Base-by-base conservation (phyloP, 2,113 vertebrate genomes). In the Vulpes vulpes region DNA sequence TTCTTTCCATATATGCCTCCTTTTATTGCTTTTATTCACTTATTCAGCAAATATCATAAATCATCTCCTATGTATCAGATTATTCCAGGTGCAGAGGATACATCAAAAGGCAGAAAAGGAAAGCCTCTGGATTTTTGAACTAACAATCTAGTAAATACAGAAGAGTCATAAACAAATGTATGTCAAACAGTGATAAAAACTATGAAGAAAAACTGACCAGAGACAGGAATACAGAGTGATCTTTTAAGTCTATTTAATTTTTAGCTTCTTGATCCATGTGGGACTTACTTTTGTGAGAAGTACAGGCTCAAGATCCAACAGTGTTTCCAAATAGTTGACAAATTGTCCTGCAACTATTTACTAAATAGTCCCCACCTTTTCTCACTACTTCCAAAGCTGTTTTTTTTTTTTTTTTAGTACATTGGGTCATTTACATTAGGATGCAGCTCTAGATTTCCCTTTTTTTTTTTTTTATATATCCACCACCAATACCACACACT, bases 21-120 rank as follows among this genome's bases (percentile, higher is more conserved):
- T 84, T 88, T 76, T 25, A 22, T 89, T 80, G 53, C 4, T 96
- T 92, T 91, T 35, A 35, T 59, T 91, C 51, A 84, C 71, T 78
- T 27, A 43, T 51, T 92, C 32, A 5, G 65, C 49, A 82, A 38
- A n/a, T 92, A 76, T 27, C 94, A 17, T 82, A 53, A 73, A 89
- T 15, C 19, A 8, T 11, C 20, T 64, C 14, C 43, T 60, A 3
- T 71, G 35, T 55, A 32, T 65, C 30, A 10, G 9, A 35, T 71
- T 64, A 25, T 62, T 35, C 35, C 59, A 88, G 65, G 19, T 51
- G 19, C 76, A 55, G 8, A 84, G 22, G 55, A 74, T 64, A 89
- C 55, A 22, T 35, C 43, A 30, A 12, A 32, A 35, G 14, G 53
- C 32, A 80, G 59, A 60, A 74, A 89, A 32, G 79, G 23, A 62